Base-by-base conservation (phyloP, 1,140 invertebrate species). In the Lepidotrigona ventralis region DNA sequence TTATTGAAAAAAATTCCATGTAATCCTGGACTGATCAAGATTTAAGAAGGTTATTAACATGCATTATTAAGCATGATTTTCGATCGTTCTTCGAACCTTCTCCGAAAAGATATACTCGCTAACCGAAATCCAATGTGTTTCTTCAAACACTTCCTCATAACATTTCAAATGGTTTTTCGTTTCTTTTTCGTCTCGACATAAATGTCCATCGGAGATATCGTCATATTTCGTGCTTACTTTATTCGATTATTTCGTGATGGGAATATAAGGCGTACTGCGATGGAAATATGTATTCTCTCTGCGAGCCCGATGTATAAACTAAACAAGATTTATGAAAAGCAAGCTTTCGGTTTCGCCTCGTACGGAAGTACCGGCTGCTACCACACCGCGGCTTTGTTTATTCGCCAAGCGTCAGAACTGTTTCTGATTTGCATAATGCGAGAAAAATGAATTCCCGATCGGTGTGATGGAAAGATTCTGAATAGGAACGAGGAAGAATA, bases 371-470 rank as follows among this genome's bases (percentile, higher is more conserved):
- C 23, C 29, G n/a, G 11, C 39, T 23, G n/a, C 66, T 26, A 26
- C n/a, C 29, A 8, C 23, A 8, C 70, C 51, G 17, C 6, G 29
- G 5, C 29, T 69, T 58, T 71, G 66, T 79, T 70, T 71, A 79
- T 71, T 70, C 76, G n/a, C 19, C 64, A 26, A 54, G 26, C 60
- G 29, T 53, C 63, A 23, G 53, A 26, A 68, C 39, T 29, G n/a
- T 12, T 79, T 33, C 60, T 33, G 54, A 33, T 75, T 54, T 74
- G 29, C 26, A 71, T 68, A 54, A 82, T 39, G 60, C 23, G 66
- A 33, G 53, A 66, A 78, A 64, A 56, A 51, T 58, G 56, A 33
- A 66, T 74, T 33, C 63, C 69, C 72, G n/a, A 76, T 83, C 53
- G n/a, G n/a, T 26, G 56, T 51, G 63, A 54, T 66, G 58, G 58